phyloP scores from a whole-genome alignment of 2,888 invertebrate genomes.

The Ptilodon capucinus region DNA sequence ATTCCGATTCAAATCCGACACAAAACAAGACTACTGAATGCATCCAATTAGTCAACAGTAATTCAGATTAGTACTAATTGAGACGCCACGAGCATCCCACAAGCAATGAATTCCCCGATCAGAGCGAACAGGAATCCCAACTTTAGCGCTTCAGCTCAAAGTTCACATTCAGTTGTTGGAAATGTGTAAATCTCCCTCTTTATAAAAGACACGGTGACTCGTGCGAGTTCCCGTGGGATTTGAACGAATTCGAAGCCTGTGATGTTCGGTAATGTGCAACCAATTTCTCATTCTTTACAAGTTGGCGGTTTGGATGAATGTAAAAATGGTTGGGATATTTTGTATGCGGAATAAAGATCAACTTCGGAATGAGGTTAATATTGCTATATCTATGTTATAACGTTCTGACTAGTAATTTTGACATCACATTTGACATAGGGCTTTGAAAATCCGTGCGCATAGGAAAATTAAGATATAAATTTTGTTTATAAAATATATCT shows the following conservation, averaged over 20 bases:
- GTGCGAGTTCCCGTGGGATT: constrained; percentile 20
- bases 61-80: constrained; percentile 38
- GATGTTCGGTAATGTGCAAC: constrained; percentile 25
- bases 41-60: constrained; percentile 39
- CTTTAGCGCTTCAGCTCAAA: constrained; percentile 1
- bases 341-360: constrained; percentile 13
- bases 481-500: too few species aligned
- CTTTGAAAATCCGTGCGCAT: too few species aligned
- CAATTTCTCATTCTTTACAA: constrained; percentile 19
- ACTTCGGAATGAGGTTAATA: constrained; percentile 6
- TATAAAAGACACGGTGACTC: constrained; percentile 14
- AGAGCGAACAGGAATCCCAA: constrained; percentile 5
- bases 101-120: constrained; percentile 18
- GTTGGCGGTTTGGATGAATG: constrained; percentile 22
- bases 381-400: not conserved
- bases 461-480: too few species aligned
- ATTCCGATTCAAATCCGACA: constrained; percentile 2
- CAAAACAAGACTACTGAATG: constrained; percentile 15
- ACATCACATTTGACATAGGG: too few species aligned
- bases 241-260: constrained; percentile 23
- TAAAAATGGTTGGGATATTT: constrained; percentile 25
- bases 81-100: constrained; percentile 16
- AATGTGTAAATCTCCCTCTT: constrained; percentile 13
- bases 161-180: constrained; percentile 1
- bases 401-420: too few species aligned